A percentile compares a stretch with the other conserved stretches of the same genome.
phyloP scores from a whole-genome alignment of 2,888 invertebrate species.

The Agriopis marginaria region DNA sequence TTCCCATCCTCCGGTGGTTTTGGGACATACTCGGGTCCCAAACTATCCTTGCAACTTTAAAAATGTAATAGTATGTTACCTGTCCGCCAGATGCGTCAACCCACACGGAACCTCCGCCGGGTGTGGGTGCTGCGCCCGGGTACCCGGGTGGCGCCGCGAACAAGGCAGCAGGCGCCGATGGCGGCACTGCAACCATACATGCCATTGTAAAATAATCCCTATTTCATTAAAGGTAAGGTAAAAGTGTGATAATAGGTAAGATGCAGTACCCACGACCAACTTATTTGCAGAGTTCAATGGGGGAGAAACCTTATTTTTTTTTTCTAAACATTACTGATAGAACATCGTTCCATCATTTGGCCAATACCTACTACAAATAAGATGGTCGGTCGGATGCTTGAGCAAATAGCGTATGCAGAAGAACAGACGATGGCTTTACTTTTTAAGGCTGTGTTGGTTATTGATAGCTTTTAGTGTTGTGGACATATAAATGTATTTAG shows the following conservation, averaged over 20 bases:
- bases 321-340: too few species aligned
- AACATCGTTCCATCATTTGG: too few species aligned
- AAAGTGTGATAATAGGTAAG: too few species aligned
- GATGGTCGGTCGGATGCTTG: too few species aligned
- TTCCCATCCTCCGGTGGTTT: too few species aligned
- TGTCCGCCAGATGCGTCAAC: slow-evolving; percentile 87
- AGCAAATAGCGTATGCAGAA: neutral
- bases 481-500: neutral
- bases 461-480: neutral
- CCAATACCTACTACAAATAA: too few species aligned
- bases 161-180: slow-evolving; percentile 70
- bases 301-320: too few species aligned
- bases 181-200: slow-evolving; percentile 51
- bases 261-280: too few species aligned
- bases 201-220: neutral
- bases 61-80: slow-evolving; percentile 7
- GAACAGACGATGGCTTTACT: neutral
- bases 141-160: slow-evolving; percentile 74
- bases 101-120: slow-evolving; percentile 78
- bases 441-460: neutral
- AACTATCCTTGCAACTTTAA: too few species aligned
- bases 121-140: slow-evolving; percentile 56
- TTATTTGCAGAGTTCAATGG: too few species aligned
- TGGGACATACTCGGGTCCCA: too few species aligned
- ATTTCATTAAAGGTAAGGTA: neutral